These are phyloP conservation scores for Candidula unifasciata DNA, from an alignment of 2,888 invertebrate species.

Conservation along the genomic window DNA sequence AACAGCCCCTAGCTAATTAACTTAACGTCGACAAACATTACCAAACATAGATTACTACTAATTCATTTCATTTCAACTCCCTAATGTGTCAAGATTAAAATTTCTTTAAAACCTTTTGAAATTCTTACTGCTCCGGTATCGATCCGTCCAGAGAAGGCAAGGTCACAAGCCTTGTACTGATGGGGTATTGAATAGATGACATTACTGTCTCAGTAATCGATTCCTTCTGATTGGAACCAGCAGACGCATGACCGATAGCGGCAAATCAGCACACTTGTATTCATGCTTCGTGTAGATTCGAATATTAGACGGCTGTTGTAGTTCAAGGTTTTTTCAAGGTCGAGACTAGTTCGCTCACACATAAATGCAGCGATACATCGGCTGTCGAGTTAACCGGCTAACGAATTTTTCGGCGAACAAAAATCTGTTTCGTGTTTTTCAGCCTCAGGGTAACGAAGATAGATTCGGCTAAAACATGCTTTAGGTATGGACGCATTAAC, in stretches of 20 bases:
- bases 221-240: neutral
- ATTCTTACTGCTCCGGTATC: neutral
- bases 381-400: too few species aligned
- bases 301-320: neutral
- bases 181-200: neutral
- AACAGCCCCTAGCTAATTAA: too few species aligned
- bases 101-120: neutral
- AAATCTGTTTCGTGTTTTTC: too few species aligned
- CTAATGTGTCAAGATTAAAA: neutral
- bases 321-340: neutral
- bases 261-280: neutral
- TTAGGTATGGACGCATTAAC: too few species aligned
- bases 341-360: neutral
- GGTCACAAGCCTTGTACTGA: neutral
- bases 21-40: too few species aligned
- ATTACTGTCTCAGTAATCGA: constrained; percentile 5
- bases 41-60: neutral
- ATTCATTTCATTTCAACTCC: neutral
- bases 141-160: neutral
- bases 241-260: neutral
- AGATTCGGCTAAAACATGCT: too few species aligned
- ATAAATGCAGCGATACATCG: too few species aligned
- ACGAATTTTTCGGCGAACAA: too few species aligned
- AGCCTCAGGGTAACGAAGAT: too few species aligned
- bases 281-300: neutral